Conservation (phyloP, 92 coral and sea anemone genomes). For the Siderastrea radians region DNA sequence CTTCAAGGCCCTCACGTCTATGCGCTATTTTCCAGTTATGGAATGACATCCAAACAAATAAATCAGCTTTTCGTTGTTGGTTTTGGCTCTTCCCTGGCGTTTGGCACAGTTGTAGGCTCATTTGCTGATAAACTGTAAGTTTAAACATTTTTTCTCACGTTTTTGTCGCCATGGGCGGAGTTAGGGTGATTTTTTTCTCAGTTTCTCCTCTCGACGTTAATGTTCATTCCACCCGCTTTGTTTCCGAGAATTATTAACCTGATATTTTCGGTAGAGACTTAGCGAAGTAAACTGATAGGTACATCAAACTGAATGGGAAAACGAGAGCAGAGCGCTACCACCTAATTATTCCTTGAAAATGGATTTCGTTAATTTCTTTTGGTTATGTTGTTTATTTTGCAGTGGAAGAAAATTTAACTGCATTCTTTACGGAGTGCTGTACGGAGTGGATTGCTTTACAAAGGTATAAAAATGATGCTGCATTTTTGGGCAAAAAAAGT, state of each 20-base stretch:
- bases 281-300: too few relatives aligned
- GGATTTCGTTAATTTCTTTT: background rate
- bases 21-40: slow-evolving; percentile 90
- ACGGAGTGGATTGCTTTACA: slow-evolving; percentile 86
- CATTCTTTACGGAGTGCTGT: slow-evolving; percentile 85
- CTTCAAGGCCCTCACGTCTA: slow-evolving; percentile 98
- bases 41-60: slow-evolving; percentile 88
- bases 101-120: slow-evolving; percentile 94
- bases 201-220: background rate
- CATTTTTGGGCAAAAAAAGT: background rate
- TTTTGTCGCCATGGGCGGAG: background rate
- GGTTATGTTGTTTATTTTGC: background rate
- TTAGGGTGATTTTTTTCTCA: background rate
- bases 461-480: slow-evolving; percentile 65
- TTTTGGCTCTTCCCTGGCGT: slow-evolving; percentile 96
- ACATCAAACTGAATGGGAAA: too few relatives aligned
- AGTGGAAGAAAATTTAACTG: slow-evolving; percentile 96
- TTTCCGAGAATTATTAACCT: too few relatives aligned
- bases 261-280: too few relatives aligned
- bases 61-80: slow-evolving; percentile 93
- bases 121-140: slow-evolving; percentile 96
- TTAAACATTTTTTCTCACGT: background rate
- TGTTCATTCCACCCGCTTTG: too few relatives aligned
- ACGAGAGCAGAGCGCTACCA: too few relatives aligned
- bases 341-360: too few relatives aligned